These are phyloP conservation scores for Cryptoblepharus egeriae DNA, from an alignment of 2,797 vertebrate genomes.

Conservation along the genomic window DNA sequence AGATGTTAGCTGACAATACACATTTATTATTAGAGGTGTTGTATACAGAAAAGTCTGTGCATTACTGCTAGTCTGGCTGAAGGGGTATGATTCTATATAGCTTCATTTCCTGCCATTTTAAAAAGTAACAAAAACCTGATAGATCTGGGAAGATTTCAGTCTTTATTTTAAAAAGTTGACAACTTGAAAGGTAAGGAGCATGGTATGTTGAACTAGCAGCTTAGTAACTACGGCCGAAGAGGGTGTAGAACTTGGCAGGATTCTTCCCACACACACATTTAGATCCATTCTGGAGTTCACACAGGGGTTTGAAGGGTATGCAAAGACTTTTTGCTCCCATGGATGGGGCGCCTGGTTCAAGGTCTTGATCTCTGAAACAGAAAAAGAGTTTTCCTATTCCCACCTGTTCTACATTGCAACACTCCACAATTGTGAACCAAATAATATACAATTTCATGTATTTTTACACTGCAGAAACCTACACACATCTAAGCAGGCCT, in stretches of 20 bases:
- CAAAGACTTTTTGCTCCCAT: conserved; percentile 99
- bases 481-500: too few relatives aligned
- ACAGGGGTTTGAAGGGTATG: conserved; percentile 92
- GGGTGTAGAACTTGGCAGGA: conserved; percentile 91
- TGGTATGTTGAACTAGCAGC: conserved; percentile 41
- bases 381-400: conserved; percentile 31
- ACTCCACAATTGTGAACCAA: not conserved
- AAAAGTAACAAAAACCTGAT: conserved; percentile 76
- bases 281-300: conserved; percentile 83
- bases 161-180: conserved; percentile 69
- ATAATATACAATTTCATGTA: not conserved
- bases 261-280: conserved; percentile 89
- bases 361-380: conserved; percentile 91
- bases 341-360: conserved; percentile 94
- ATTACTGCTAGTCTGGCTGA: conserved; percentile 67
- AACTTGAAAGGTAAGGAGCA: conserved; percentile 54
- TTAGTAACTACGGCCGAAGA: conserved; percentile 97
- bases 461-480: too few relatives aligned
- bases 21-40: conserved; percentile 79
- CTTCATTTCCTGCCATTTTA: conserved; percentile 69
- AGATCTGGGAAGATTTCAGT: conserved; percentile 64
- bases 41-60: conserved; percentile 76
- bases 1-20: conserved; percentile 68
- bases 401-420: not conserved
- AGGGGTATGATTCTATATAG: conserved; percentile 54